Percentiles rank a stretch among this genome's conserved stretches.
phyloP scores from a whole-genome alignment of 2,797 vertebrate genomes.

The Champsocephalus esox region DNA sequence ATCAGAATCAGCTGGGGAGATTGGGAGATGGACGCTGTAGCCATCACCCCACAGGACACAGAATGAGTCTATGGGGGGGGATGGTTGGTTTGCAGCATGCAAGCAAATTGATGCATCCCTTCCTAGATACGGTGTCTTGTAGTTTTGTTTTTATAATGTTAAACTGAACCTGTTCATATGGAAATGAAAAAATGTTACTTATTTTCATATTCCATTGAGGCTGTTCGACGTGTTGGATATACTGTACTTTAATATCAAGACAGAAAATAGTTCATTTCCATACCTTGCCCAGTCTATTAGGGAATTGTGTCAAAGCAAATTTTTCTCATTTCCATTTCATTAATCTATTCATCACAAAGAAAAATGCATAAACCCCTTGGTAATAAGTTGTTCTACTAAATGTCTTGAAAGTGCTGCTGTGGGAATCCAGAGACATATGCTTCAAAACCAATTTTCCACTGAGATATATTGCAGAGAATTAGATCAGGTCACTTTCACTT shows the following conservation, averaged over 20 bases:
- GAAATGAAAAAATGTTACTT: slow-evolving; percentile 30
- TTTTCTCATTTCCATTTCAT: slow-evolving; percentile 75
- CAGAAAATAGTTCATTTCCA: slow-evolving; percentile 55
- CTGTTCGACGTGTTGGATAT: slow-evolving; percentile 28
- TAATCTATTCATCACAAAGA: slow-evolving; percentile 77
- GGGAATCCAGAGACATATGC: slow-evolving; percentile 47
- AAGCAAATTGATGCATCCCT: slow-evolving; percentile 35
- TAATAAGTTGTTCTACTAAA: slow-evolving; percentile 69
- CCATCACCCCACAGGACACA: slow-evolving; percentile 46
- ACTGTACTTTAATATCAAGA: slow-evolving; percentile 50
- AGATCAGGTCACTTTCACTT: slow-evolving; percentile 5
- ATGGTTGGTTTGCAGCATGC: slow-evolving; percentile 41
- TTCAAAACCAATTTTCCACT: slow-evolving; percentile 27
- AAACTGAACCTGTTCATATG: slow-evolving; percentile 9
- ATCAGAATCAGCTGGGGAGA: slow-evolving; percentile 61
- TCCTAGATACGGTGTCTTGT: slow-evolving; percentile 10
- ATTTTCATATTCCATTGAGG: slow-evolving; percentile 41
- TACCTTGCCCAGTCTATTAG: slow-evolving; percentile 50
- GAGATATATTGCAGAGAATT: slow-evolving; percentile 26
- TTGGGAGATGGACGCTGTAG: slow-evolving; percentile 39
- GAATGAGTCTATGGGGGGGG: slow-evolving; percentile 24
- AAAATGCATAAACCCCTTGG: slow-evolving; percentile 70
- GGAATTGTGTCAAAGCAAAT: slow-evolving; percentile 55
- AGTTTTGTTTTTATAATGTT: too few species aligned
- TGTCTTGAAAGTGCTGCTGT: slow-evolving; percentile 54